Evolutionary conservation across 2,888 invertebrate genomes (phyloP), one percentile per base, ranked within the genome.

Genomic region (Volucella inflata): DNA sequence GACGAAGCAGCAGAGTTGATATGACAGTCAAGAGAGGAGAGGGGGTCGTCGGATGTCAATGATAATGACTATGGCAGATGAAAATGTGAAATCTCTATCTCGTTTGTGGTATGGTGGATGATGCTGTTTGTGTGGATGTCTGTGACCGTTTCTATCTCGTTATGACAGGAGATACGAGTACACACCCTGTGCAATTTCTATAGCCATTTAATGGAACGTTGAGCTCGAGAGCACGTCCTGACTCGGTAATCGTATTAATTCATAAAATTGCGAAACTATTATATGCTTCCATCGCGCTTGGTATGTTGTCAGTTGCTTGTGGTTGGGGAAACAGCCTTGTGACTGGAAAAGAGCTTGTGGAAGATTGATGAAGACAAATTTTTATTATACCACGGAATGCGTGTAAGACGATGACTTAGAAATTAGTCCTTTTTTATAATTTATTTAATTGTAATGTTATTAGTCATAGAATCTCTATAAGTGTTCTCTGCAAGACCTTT

Each of bases 191-290:
- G 74, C 44, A 74, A 72, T 80, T 75, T 80, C 67, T 80, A 40
- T 80, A 46, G 42, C 59, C 74, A 75, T 75, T 84, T 84, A 75
- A 80, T 80, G 57, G 60, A 65, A 70, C 62, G 68, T 21, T 48
- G 11, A 51, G 64, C 55, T 57, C 30, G 21, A 78, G 14, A 50
- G 57, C 83, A 79, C 79, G 83, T 84, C 64, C 74, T 70, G 38
- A 62, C 59, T 64, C 64, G 59, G 80, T 84, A 84, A 80, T 84
- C 65, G 59, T 57, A 84, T 84, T 80, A 84, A 84, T 80, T 80
- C 71, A 76, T 75, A 80, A 65, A 80, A 71, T 70, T 79, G 67
- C 71, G 70, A 50, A 80, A 75, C 80, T 70, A 84, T 80, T 75
- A 80, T 84, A 80, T 64, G 75, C 38, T 65, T 74, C 53, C 17